Conservation (phyloP, 2,113 vertebrate species). For the Rhodinocichla rosea region DNA sequence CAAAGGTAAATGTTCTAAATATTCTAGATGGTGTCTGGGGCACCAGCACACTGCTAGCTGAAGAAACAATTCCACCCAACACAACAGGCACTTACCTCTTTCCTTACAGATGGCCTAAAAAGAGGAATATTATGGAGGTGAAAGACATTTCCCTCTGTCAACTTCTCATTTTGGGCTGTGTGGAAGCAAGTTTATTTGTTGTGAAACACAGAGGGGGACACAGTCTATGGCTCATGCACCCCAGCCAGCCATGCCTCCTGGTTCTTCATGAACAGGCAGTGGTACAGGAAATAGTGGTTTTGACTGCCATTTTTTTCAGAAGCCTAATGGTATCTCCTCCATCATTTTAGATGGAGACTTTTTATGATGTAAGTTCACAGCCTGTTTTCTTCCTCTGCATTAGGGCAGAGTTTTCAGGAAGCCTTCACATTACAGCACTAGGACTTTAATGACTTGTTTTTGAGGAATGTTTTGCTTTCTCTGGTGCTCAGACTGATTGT, state of each 20-base stretch:
- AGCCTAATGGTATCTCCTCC: background rate
- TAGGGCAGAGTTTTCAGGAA: background rate
- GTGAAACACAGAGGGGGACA: background rate
- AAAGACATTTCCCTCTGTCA: background rate
- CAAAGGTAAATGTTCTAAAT: background rate
- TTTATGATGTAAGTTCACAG: background rate
- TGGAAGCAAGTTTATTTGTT: background rate
- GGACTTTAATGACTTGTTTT: background rate
- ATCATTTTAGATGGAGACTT: background rate
- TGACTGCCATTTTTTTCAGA: background rate
- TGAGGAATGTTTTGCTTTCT: background rate
- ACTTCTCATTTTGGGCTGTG: background rate
- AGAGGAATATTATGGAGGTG: background rate
- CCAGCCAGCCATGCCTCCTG: background rate
- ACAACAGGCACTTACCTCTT: background rate
- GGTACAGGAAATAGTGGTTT: background rate
- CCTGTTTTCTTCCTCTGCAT: background rate
- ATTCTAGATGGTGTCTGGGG: background rate
- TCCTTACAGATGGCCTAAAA: background rate
- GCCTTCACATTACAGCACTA: background rate
- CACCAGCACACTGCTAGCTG: background rate
- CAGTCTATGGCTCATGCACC: accelerated
- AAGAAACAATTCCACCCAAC: background rate
- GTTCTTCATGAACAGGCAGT: background rate
- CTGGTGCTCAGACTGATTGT: background rate